Evolutionary conservation across 23 tunicate genomes (phyloP).

Genomic region (Oikopleura dioica): DNA sequence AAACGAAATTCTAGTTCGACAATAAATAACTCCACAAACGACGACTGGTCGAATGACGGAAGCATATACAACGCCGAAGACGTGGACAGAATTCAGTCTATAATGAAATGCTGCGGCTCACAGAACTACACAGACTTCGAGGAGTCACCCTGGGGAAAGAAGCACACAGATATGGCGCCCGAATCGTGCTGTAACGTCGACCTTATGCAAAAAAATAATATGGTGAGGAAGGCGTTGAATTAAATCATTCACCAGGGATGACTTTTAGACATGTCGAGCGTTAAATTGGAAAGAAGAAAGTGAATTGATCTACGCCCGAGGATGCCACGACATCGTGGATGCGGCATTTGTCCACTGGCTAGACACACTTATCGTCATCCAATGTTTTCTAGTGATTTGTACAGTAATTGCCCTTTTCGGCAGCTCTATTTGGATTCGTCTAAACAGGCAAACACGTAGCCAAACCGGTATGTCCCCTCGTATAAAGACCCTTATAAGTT

Average conservation of each 20-base stretch:
- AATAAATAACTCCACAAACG: no score
- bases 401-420: background rate
- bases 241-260: background rate
- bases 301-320: background rate
- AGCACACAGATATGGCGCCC: background rate
- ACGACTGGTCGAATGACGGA: background rate
- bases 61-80: background rate
- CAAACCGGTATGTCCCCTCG: no score
- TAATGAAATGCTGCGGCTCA: background rate
- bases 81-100: background rate
- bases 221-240: background rate
- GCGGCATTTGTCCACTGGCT: constrained; percentile 10
- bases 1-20: no score
- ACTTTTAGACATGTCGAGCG: background rate
- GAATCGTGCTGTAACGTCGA: background rate
- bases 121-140: constrained; percentile 2
- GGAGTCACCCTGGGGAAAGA: background rate
- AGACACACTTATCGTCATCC: background rate
- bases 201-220: background rate
- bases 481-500: no score
- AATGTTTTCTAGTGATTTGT: background rate
- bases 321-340: background rate
- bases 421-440: background rate
- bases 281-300: background rate
- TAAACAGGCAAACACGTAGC: no score